These are phyloP conservation scores for Achatina immaculata DNA, from an alignment of 1,140 invertebrate species.

Conservation along the genomic window DNA sequence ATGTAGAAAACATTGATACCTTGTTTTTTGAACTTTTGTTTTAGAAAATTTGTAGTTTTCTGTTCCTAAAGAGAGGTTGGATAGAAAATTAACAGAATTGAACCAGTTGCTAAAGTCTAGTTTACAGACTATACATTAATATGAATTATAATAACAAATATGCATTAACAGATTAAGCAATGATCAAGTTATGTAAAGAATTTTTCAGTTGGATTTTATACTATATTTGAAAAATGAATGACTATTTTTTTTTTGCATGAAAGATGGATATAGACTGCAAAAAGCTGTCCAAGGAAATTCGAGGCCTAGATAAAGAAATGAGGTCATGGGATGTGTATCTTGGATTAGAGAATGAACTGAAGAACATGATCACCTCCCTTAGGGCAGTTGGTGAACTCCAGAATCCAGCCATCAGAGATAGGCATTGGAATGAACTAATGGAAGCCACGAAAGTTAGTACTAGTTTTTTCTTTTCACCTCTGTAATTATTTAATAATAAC, in stretches of 20 bases:
- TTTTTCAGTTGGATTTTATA: too few relatives aligned
- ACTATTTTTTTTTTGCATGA: background rate
- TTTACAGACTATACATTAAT: too few relatives aligned
- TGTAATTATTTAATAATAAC: background rate
- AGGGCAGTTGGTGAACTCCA: conserved; percentile 92
- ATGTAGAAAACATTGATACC: too few relatives aligned
- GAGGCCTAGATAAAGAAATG: conserved; percentile 87
- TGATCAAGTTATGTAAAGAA: too few relatives aligned
- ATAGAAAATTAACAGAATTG: too few relatives aligned
- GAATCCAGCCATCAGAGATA: conserved; percentile 93
- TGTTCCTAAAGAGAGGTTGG: too few relatives aligned
- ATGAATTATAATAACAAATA: too few relatives aligned
- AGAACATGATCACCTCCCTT: conserved; percentile 72
- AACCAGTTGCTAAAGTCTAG: too few relatives aligned
- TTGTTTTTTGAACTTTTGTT: too few relatives aligned
- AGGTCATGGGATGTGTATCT: conserved; percentile 86
- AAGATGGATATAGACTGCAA: conserved; percentile 99
- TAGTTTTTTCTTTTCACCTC: too few relatives aligned
- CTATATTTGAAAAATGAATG: background rate
- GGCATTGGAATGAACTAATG: conserved; percentile 97
- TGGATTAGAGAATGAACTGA: conserved; percentile 64
- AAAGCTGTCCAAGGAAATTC: conserved; percentile 86
- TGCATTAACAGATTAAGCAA: too few relatives aligned
- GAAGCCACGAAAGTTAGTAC: conserved; percentile 87
- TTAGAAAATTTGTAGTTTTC: too few relatives aligned